A percentile compares a stretch with the other conserved stretches of the same genome.
Evolutionary conservation across 1,140 invertebrate genomes (phyloP).

Genomic region (Macrobrachium rosenbergii): DNA sequence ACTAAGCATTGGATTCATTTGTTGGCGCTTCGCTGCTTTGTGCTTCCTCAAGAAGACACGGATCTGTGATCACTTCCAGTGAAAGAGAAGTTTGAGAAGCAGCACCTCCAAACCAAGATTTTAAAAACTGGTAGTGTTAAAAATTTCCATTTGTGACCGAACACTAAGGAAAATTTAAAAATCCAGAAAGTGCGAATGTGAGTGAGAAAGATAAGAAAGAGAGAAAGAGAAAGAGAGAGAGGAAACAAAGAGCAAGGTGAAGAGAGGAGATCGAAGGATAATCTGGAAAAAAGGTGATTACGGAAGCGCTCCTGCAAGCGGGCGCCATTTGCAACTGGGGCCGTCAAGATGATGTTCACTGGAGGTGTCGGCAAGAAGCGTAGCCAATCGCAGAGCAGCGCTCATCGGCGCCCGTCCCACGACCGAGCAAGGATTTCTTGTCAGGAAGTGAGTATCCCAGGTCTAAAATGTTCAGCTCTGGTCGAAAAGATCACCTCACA

Average conservation of each 20-base stretch:
- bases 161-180: no score
- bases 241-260: no score
- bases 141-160: no score
- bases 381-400: slow-evolving; percentile 50
- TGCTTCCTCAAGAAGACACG: background rate
- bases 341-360: slow-evolving; percentile 62
- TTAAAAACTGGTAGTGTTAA: no score
- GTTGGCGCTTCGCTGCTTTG: no score
- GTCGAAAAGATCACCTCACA: no score
- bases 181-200: no score
- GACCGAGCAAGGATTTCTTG: slow-evolving; percentile 46
- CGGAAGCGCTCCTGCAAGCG: background rate
- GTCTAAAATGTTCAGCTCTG: no score
- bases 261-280: background rate
- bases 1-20: no score
- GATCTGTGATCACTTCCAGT: background rate
- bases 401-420: slow-evolving; percentile 39
- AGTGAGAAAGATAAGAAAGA: no score
- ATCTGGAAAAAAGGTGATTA: background rate
- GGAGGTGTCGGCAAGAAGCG: slow-evolving; percentile 50
- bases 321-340: background rate
- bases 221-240: no score
- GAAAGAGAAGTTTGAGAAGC: background rate
- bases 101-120: background rate
- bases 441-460: slow-evolving; percentile 35